phyloP scores from a whole-genome alignment of 2,888 invertebrate species.

The Clostera curtula region DNA sequence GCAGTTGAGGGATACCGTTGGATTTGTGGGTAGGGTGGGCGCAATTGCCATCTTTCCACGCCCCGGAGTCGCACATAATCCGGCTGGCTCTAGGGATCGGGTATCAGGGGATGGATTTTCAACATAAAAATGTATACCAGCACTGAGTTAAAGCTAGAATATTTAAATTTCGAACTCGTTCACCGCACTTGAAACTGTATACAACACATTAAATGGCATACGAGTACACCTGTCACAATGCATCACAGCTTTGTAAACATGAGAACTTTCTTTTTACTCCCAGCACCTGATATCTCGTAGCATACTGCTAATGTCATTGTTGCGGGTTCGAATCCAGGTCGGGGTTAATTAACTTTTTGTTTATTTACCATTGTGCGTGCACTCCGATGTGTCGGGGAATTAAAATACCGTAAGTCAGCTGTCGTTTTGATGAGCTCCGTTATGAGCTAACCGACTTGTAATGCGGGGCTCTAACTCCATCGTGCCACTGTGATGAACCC shows the following conservation, averaged over 20 bases:
- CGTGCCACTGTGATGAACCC: too few relatives aligned
- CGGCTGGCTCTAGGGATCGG: too few relatives aligned
- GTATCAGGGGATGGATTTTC: too few relatives aligned
- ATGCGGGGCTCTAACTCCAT: too few relatives aligned
- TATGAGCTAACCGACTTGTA: too few relatives aligned
- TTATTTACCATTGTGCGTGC: slow-evolving; percentile 25
- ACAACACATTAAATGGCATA: slow-evolving; percentile 15
- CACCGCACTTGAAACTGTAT: slow-evolving; percentile 9
- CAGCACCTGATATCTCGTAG: slow-evolving; percentile 12
- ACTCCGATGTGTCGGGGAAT: slow-evolving; percentile 13
- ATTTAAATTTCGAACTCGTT: too few relatives aligned
- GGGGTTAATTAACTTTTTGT: slow-evolving; percentile 38
- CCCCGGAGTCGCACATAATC: too few relatives aligned
- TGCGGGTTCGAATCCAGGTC: slow-evolving; percentile 34
- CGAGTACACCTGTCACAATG: slow-evolving; percentile 4
- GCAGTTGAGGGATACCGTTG: too few relatives aligned
- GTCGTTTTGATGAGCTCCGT: not conserved
- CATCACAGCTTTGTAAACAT: slow-evolving; percentile 12
- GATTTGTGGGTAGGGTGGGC: too few relatives aligned
- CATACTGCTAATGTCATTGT: slow-evolving; percentile 20
- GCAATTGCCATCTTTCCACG: too few relatives aligned
- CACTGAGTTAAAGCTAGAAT: too few relatives aligned
- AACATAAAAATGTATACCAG: too few relatives aligned
- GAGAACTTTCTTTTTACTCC: slow-evolving; percentile 27
- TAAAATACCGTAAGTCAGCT: slow-evolving; percentile 10